Evolutionary conservation across 2,888 invertebrate genomes (phyloP), one percentile per base, ranked within the genome.

Genomic region (Drosophila paramelanica): DNA sequence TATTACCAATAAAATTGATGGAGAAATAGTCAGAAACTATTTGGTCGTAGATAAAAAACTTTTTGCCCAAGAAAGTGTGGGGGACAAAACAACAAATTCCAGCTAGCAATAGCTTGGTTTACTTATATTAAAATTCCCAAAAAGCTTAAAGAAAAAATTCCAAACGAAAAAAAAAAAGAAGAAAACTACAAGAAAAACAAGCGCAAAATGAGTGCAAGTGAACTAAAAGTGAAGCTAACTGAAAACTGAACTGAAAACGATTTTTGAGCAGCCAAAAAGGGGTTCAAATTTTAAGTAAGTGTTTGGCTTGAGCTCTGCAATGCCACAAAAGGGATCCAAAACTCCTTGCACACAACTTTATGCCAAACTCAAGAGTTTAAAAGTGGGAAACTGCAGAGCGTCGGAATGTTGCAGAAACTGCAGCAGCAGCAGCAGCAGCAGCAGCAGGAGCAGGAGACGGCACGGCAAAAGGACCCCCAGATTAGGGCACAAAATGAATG

Each of bases 1-100:
- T 88, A 85, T 83, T 85, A 85, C 85, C 85, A 85, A 88, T 85
- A 88, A 88, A 85, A 85, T 85, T 88, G 89, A 88, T 88, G 87
- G 77, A 79, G 85, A 83, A 85, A 85, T 85, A 85, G 84, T 88
- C 89, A 42, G 56, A 79, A 88, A 85, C 85, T 85, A 85, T 85
- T 85, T 81, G 81, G 89, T 88, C 88, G 82, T 79, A 86, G 89
- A 88, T 85, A 88, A 79, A 78, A 81, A 85, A 73, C 73, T 88
- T 79, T 81, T 64, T 39, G 50, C 55, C 58, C 57, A 20, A 59
- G 49, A 42, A 49, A 60, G 43, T 47, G 47, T 25, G 10, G 41
- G 10, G 41, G 46, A 23, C 45, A 25, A 42, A 56, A 70, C 61
- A 65, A 57, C 77, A 67, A 62, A 70, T 77, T 77, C 73, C 65